Conservation (phyloP, 2,113 vertebrate genomes). For the Calonectris borealis region DNA sequence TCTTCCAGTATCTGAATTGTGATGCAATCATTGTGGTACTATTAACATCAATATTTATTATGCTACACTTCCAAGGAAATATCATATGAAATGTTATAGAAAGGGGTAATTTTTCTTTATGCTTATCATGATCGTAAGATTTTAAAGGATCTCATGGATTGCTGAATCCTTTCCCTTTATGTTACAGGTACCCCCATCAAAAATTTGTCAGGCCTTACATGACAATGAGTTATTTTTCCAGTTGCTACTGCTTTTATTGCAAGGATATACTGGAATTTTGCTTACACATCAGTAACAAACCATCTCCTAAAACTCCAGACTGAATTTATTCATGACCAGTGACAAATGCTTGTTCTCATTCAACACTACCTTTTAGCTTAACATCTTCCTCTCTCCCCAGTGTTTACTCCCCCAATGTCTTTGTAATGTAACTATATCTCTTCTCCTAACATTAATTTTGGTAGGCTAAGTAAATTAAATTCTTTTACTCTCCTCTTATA, state of each 20-base stretch:
- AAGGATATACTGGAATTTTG: not conserved
- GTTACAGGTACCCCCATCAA: not conserved
- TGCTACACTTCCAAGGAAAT: not conserved
- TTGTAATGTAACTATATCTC: not conserved
- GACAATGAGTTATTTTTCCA: not conserved
- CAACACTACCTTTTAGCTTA: not conserved
- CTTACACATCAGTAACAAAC: not conserved
- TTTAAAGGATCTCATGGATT: not conserved
- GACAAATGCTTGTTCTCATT: not conserved
- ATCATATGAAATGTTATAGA: not conserved
- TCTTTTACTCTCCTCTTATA: not conserved
- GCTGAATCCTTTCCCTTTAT: not conserved
- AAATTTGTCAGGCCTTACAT: not conserved
- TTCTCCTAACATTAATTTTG: not conserved
- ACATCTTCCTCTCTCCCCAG: not conserved
- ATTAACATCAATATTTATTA: not conserved
- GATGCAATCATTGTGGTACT: not conserved
- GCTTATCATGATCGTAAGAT: not conserved
- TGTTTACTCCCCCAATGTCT: not conserved
- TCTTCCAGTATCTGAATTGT: not conserved
- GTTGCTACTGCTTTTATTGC: not conserved
- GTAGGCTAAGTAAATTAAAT: not conserved
- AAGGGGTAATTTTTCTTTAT: not conserved
- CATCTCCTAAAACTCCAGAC: not conserved
- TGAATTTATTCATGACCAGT: not conserved